A percentile compares a stretch with the other conserved stretches of the same genome.
These are phyloP conservation scores for Andrena cerasifolii DNA, from an alignment of 1,140 invertebrate genomes.

Conservation along the genomic window DNA sequence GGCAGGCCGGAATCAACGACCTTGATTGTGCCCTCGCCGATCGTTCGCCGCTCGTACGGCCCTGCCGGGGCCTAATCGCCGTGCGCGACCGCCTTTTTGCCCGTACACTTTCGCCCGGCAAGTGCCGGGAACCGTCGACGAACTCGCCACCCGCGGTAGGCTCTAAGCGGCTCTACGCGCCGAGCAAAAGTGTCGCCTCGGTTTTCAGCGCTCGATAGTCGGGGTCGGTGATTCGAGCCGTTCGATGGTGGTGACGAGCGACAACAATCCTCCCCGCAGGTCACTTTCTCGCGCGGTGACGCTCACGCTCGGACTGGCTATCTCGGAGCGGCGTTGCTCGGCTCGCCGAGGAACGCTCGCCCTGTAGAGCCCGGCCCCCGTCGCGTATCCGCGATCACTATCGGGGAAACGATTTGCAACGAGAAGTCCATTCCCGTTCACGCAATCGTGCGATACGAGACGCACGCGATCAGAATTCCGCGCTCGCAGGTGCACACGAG, in stretches of 20 bases:
- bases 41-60: neutral
- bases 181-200: too few relatives aligned
- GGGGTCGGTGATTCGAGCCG: neutral
- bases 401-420: neutral
- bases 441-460: neutral
- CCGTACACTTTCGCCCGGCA: too few relatives aligned
- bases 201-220: too few relatives aligned
- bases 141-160: too few relatives aligned
- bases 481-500: too few relatives aligned
- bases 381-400: constrained; percentile 20
- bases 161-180: too few relatives aligned
- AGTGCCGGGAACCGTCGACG: too few relatives aligned
- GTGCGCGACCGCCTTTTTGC: neutral
- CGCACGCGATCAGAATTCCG: constrained; percentile 10
- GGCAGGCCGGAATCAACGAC: constrained; percentile 31
- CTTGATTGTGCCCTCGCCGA: constrained; percentile 17
- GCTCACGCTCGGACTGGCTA: neutral
- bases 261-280: neutral
- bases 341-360: too few relatives aligned
- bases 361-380: neutral
- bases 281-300: neutral
- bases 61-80: too few relatives aligned
- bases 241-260: constrained; percentile 10
- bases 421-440: constrained; percentile 28
- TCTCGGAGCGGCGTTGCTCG: neutral